Percentiles rank a stretch among this genome's conserved stretches.
Conservation (phyloP, 2,113 vertebrate species). For the Sceloporus undulatus region DNA sequence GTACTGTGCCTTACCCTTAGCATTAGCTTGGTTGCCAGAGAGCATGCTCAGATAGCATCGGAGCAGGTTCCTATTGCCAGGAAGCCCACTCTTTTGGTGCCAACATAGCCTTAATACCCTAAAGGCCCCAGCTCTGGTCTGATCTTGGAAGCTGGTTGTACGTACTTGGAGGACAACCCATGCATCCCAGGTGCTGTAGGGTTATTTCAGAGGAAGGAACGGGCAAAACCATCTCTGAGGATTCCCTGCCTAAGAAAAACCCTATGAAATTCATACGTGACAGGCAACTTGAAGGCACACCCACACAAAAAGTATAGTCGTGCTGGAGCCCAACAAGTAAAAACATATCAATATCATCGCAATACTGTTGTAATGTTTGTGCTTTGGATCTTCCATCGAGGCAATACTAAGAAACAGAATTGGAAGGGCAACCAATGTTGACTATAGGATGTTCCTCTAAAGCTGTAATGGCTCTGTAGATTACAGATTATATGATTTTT, state of each 20-base stretch:
- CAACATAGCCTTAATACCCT: not conserved
- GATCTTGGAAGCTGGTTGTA: no score
- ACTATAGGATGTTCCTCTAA: not conserved
- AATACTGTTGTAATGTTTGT: not conserved
- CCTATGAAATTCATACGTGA: no score
- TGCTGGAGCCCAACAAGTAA: not conserved
- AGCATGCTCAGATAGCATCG: not conserved
- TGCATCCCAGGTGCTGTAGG: not conserved
- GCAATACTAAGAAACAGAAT: no score
- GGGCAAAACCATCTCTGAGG: no score
- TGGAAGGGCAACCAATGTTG: not conserved
- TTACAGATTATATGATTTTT: not conserved
- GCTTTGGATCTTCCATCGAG: not conserved
- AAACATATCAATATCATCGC: not conserved
- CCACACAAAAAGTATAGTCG: not conserved
- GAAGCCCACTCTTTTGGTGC: not conserved
- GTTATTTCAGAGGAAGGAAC: no score
- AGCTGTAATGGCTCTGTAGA: rapidly evolving
- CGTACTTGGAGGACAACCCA: no score
- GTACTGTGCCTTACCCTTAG: not conserved
- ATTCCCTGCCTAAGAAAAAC: no score
- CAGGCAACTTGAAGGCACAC: no score
- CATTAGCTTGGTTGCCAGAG: not conserved
- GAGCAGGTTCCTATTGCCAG: not conserved
- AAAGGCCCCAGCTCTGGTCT: no score